These are phyloP conservation scores for Calameuta pallipes DNA, from an alignment of 2,888 invertebrate genomes.

Conservation along the genomic window DNA sequence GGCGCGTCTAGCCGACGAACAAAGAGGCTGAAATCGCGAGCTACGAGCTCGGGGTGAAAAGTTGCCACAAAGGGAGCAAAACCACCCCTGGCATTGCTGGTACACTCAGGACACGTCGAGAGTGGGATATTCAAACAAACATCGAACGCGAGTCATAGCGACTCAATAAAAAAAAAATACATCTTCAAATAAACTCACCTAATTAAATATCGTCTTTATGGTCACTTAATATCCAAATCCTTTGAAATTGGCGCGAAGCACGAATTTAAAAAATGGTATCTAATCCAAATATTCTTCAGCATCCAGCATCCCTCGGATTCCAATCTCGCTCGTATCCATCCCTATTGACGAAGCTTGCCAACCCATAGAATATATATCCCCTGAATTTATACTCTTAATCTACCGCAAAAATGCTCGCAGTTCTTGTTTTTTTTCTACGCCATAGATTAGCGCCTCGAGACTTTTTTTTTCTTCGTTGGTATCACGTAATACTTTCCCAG, in stretches of 20 bases:
- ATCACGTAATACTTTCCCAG: not conserved
- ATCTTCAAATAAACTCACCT: not conserved
- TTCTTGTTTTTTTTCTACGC: conserved; percentile 16
- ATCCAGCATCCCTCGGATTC: not conserved
- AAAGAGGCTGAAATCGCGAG: conserved; percentile 11
- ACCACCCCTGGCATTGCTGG: conserved; percentile 2
- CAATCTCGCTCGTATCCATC: not conserved
- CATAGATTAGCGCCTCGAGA: conserved; percentile 17
- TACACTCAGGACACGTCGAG: not conserved
- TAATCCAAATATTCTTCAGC: not conserved
- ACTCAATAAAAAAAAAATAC: not conserved
- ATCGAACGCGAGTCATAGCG: not conserved
- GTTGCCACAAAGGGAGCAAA: conserved; percentile 19
- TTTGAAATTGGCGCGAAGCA: not conserved
- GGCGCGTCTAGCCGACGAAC: conserved; percentile 16
- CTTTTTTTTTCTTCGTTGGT: not conserved
- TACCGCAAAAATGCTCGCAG: conserved; percentile 24
- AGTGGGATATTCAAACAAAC: not conserved
- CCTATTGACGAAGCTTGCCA: not conserved
- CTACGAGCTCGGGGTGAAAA: conserved; percentile 11
- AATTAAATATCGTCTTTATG: not conserved
- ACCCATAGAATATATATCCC: conserved; percentile 20
- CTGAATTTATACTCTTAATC: conserved; percentile 32
- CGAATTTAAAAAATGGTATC: not conserved
- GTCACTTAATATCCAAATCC: not conserved